phyloP scores from a whole-genome alignment of 2,797 vertebrate species.

The Scomberomorus guttatus region DNA sequence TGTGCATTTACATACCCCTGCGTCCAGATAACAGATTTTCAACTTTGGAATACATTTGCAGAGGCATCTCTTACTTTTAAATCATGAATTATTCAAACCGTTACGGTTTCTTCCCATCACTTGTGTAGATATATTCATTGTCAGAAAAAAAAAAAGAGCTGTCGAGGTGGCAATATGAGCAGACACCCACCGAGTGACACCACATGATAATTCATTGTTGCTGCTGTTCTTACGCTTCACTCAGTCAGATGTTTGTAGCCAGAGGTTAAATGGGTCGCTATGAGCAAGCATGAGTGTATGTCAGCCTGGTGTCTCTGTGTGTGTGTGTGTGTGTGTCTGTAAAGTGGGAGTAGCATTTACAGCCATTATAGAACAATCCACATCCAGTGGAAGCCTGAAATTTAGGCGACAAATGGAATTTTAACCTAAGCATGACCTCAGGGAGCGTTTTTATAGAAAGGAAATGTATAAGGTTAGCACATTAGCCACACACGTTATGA shows the following conservation, averaged over 20 bases:
- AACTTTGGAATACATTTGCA: constrained; percentile 49
- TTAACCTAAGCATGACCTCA: constrained; percentile 50
- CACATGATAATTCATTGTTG: constrained; percentile 17
- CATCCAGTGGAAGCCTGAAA: constrained; percentile 51
- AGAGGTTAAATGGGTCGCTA: constrained; percentile 50
- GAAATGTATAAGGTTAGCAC: constrained; percentile 18
- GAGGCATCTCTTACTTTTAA: constrained; percentile 25
- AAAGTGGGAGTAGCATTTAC: constrained; percentile 49
- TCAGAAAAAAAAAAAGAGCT: constrained; percentile 2
- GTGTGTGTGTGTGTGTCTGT: constrained; percentile 8
- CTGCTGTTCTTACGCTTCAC: not conserved
- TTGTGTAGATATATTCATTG: constrained; percentile 26
- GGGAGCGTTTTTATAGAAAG: constrained; percentile 32
- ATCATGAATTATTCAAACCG: constrained; percentile 69
- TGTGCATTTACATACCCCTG: constrained; percentile 50
- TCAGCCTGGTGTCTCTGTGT: not conserved
- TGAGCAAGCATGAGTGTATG: constrained; percentile 24
- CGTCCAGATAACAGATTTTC: constrained; percentile 28
- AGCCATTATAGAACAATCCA: constrained; percentile 48
- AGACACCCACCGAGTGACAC: constrained; percentile 15
- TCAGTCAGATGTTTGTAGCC: constrained; percentile 32
- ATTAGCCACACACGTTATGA: constrained; percentile 35
- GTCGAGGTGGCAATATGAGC: constrained; percentile 9
- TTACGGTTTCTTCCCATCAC: constrained; percentile 13
- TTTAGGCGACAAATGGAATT: constrained; percentile 60